Evolutionary conservation across 2,797 vertebrate genomes (phyloP).

Genomic region (Gallinago nigripennis): DNA sequence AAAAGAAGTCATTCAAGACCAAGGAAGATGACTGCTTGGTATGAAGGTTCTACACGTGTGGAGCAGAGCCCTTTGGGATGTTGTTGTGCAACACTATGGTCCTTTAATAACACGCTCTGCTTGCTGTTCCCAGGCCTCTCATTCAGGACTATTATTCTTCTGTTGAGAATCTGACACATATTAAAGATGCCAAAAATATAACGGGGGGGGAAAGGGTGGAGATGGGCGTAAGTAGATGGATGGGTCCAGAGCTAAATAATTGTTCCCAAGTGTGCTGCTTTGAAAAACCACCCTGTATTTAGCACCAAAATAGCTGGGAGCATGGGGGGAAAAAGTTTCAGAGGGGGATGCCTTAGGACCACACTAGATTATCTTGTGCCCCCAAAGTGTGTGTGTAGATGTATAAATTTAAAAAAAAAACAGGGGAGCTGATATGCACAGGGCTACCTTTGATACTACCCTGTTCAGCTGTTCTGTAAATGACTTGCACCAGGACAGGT

Average conservation of each 20-base stretch:
- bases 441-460: background rate
- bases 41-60: background rate
- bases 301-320: background rate
- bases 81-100: background rate
- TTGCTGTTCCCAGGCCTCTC: background rate
- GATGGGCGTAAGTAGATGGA: background rate
- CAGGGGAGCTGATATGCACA: background rate
- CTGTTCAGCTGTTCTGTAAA: background rate
- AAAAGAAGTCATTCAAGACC: background rate
- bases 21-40: background rate
- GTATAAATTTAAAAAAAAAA: background rate
- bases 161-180: background rate
- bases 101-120: background rate
- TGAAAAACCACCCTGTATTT: background rate
- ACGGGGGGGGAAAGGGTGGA: background rate
- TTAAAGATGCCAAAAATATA: background rate
- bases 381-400: background rate
- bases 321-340: background rate
- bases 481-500: no score
- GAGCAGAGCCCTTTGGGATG: no score
- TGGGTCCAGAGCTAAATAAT: background rate
- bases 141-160: background rate
- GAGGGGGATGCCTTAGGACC: background rate
- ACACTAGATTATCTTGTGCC: background rate
- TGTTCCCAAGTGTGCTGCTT: background rate